Conservation (phyloP, 2,797 vertebrate genomes). For the Caiman crocodilus region DNA sequence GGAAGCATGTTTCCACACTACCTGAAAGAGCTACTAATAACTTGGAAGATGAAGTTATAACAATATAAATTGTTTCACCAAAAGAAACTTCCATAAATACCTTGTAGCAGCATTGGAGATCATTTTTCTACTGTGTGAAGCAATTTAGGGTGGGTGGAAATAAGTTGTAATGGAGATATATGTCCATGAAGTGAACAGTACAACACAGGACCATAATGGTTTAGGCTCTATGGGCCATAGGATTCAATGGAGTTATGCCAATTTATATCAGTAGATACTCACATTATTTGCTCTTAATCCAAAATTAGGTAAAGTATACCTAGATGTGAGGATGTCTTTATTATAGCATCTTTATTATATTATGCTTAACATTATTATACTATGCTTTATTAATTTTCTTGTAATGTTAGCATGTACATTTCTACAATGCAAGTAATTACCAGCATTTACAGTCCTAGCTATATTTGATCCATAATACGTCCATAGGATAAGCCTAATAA, state of each 20-base stretch:
- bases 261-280: background rate
- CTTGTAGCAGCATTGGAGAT: background rate
- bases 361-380: no score
- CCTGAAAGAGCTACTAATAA: background rate
- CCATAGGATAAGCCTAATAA: no score
- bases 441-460: background rate
- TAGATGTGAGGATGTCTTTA: no score
- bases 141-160: background rate
- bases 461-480: no score
- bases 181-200: background rate
- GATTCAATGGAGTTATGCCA: background rate
- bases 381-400: no score
- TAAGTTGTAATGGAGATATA: rapidly evolving
- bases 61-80: background rate
- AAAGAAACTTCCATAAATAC: background rate
- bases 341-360: no score
- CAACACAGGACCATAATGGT: background rate
- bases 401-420: background rate
- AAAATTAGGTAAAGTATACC: background rate
- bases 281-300: background rate
- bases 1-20: background rate
- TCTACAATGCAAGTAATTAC: background rate
- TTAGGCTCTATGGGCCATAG: background rate
- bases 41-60: background rate
- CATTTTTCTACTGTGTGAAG: background rate